Evolutionary conservation across 2,113 vertebrate genomes (phyloP).

Genomic region (Athene noctua): DNA sequence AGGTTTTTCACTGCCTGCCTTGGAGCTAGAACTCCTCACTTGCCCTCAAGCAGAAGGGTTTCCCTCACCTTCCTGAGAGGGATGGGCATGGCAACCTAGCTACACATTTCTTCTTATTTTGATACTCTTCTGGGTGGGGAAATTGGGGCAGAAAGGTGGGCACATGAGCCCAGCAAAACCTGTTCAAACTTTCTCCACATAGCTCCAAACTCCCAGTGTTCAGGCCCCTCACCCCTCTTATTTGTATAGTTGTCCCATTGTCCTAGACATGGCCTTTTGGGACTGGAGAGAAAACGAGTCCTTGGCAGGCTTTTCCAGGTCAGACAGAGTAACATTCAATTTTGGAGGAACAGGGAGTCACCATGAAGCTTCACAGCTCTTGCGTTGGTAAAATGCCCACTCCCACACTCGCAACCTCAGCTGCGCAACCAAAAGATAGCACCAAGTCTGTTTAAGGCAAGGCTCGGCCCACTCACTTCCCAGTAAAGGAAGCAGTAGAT

Average conservation of each 20-base stretch:
- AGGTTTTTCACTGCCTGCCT: not conserved
- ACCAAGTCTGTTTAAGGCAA: not conserved
- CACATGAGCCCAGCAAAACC: not conserved
- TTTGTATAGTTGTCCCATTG: not conserved
- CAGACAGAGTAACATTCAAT: not conserved
- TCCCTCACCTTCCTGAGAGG: not conserved
- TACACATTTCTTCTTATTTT: not conserved
- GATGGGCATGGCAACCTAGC: not conserved
- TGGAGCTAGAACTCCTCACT: not conserved
- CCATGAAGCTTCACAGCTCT: not conserved
- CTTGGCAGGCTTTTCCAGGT: not conserved
- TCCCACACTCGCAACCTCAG: not conserved
- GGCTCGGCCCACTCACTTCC: slow-evolving; percentile 16
- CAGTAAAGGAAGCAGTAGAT: not conserved
- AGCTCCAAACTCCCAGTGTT: not conserved
- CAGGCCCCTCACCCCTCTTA: not conserved
- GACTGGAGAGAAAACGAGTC: not conserved
- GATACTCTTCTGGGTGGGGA: not conserved
- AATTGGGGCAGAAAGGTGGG: not conserved
- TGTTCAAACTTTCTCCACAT: not conserved
- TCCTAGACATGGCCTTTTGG: not conserved
- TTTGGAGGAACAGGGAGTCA: not conserved
- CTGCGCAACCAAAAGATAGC: not conserved
- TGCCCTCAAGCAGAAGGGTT: not conserved
- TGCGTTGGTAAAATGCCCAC: not conserved